Evolutionary conservation across 2,888 invertebrate species (phyloP).

Genomic region (Gibbula magus): DNA sequence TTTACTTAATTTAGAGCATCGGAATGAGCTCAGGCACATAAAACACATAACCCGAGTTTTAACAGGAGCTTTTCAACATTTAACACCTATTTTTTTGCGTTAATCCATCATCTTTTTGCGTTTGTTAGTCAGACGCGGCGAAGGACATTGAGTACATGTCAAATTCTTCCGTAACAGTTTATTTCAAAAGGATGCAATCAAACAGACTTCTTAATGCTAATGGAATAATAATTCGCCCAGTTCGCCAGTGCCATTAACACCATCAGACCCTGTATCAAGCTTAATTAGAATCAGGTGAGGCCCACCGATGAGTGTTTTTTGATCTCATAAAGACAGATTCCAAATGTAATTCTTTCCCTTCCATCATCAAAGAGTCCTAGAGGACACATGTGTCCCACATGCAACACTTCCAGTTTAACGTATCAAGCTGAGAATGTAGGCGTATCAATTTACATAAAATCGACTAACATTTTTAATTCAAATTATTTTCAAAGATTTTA

Average conservation of each 20-base stretch:
- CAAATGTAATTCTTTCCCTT: too few relatives aligned
- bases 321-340: too few relatives aligned
- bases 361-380: background rate
- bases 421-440: too few relatives aligned
- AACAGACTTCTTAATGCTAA: background rate
- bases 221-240: background rate
- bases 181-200: background rate
- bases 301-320: too few relatives aligned
- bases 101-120: conserved; percentile 4
- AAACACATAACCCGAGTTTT: background rate
- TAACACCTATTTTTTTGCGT: background rate
- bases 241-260: too few relatives aligned
- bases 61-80: background rate
- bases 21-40: background rate
- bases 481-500: too few relatives aligned
- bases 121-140: background rate
- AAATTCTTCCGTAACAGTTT: background rate
- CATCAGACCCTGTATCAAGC: too few relatives aligned
- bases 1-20: conserved; percentile 12
- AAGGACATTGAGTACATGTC: conserved; percentile 2
- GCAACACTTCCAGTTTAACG: too few relatives aligned
- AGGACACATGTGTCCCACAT: background rate
- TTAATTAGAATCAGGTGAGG: too few relatives aligned
- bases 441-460: too few relatives aligned
- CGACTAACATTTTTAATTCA: too few relatives aligned